Evolutionary conservation across 92 coral and sea anemone genomes (phyloP).

Genomic region (Epizoanthus rinbou): DNA sequence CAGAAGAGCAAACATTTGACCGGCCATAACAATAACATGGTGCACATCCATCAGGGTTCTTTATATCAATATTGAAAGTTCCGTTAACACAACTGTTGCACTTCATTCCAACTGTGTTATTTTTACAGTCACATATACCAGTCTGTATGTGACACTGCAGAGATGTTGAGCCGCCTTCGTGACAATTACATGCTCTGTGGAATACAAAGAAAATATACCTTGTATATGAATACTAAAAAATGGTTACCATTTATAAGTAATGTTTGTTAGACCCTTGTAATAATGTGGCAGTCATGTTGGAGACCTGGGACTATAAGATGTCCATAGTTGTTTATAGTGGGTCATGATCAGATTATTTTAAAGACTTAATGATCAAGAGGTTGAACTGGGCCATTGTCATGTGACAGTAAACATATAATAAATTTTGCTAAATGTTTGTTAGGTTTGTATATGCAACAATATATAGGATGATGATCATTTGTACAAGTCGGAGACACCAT

Average conservation of each 20-base stretch:
- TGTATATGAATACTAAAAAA: neutral
- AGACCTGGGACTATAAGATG: neutral
- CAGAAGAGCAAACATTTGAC: conserved; percentile 74
- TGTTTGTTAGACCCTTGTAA: too few relatives aligned
- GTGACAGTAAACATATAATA: too few relatives aligned
- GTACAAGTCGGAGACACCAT: too few relatives aligned
- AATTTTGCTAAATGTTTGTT: too few relatives aligned
- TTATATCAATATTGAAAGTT: conserved; percentile 72
- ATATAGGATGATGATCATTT: too few relatives aligned
- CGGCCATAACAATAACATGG: conserved; percentile 92
- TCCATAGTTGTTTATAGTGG: too few relatives aligned
- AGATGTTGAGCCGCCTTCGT: conserved; percentile 77
- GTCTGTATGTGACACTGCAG: conserved; percentile 79
- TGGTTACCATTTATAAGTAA: neutral
- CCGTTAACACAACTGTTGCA: conserved; percentile 75
- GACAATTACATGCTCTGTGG: conserved; percentile 83
- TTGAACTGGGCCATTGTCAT: too few relatives aligned
- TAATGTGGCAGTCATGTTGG: too few relatives aligned
- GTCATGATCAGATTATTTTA: too few relatives aligned
- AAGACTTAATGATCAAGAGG: too few relatives aligned
- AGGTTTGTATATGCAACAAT: too few relatives aligned
- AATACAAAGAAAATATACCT: neutral
- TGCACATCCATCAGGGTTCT: conserved; percentile 92
- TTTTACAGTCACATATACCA: conserved; percentile 84
- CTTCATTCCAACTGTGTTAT: conserved; percentile 74